Evolutionary conservation across 37 sponge, comb jelly and placozoan genomes (phyloP).

Genomic region (Eunapius fragilis): DNA sequence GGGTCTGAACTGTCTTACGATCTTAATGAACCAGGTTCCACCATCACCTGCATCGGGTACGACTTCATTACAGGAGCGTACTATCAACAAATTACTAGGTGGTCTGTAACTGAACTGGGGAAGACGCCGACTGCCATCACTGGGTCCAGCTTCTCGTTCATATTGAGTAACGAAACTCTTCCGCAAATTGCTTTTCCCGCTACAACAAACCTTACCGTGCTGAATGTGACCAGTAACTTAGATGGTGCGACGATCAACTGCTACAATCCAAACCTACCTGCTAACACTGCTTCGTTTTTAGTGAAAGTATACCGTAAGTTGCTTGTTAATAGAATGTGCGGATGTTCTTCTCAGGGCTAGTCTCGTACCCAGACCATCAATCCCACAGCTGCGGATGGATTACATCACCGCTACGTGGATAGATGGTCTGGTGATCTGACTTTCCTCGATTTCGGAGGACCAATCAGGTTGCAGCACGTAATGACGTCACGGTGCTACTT

Average conservation of each 20-base stretch:
- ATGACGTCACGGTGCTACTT: too few species aligned
- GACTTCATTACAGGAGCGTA: background rate
- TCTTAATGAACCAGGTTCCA: background rate
- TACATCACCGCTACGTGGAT: too few species aligned
- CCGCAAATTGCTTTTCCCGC: background rate
- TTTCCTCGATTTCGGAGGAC: too few species aligned
- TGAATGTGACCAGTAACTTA: background rate
- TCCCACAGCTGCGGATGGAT: too few species aligned
- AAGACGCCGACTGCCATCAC: background rate
- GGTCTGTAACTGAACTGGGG: background rate
- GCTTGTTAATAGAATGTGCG: too few species aligned
- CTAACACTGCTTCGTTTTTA: background rate
- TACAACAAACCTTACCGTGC: background rate
- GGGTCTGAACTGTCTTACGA: background rate
- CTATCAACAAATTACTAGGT: background rate
- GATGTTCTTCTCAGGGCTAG: too few species aligned
- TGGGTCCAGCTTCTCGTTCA: background rate
- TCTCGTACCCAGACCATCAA: too few species aligned
- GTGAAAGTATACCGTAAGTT: constrained; percentile 10
- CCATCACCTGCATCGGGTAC: background rate
- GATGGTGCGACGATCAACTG: background rate
- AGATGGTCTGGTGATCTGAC: too few species aligned
- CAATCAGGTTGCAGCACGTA: too few species aligned
- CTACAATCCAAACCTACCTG: background rate
- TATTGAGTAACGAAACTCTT: background rate